Conservation (phyloP, 2,797 vertebrate genomes). For the Myotis myotis region DNA sequence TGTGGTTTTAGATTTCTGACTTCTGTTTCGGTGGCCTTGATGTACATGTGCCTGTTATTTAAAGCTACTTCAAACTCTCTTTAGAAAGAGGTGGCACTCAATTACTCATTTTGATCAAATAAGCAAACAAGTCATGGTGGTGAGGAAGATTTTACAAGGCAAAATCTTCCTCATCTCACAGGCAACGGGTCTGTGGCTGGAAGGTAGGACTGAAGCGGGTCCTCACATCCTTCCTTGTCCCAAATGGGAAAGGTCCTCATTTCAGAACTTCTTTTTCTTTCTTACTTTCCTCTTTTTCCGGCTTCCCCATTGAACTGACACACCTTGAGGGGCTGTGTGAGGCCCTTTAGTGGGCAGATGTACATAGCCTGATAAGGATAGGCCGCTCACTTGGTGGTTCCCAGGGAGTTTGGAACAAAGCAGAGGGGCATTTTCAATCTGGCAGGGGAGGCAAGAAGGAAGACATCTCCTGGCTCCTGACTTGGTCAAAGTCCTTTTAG, state of each 20-base stretch:
- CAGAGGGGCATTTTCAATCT: neutral
- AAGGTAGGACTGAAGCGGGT: neutral
- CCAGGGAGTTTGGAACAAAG: neutral
- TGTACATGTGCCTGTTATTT: neutral
- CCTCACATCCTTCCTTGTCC: neutral
- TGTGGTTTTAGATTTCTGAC: neutral
- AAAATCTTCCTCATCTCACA: neutral
- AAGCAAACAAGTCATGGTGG: neutral
- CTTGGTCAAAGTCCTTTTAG: neutral
- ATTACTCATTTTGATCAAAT: neutral
- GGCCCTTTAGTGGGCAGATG: neutral
- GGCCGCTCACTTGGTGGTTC: neutral
- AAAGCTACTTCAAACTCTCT: neutral
- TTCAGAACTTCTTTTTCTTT: neutral
- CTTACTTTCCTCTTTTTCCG: neutral
- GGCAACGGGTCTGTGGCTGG: neutral
- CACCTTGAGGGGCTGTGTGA: neutral
- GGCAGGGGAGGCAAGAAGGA: neutral
- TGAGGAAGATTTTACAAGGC: neutral
- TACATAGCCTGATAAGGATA: neutral
- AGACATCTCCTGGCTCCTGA: neutral
- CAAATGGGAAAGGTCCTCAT: neutral
- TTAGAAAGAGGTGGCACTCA: neutral
- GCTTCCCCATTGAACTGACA: neutral
- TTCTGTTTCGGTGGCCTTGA: neutral